phyloP scores from a whole-genome alignment of 23 tunicate species.

The Trididemnum clinides region DNA sequence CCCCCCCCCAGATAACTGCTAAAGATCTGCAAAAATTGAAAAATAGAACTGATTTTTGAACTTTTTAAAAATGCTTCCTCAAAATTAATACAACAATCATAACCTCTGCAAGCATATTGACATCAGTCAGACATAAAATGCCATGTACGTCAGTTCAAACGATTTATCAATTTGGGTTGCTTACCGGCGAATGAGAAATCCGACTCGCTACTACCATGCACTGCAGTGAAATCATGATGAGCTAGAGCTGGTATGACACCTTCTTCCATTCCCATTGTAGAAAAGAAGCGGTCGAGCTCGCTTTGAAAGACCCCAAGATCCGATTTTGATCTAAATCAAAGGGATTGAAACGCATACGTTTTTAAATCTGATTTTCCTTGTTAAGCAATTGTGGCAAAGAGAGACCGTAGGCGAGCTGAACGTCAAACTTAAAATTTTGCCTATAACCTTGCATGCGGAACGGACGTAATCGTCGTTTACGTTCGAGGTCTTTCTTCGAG shows the following conservation, averaged over 20 bases:
- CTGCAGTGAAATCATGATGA: constrained; percentile 31
- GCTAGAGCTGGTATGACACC: constrained; percentile 35
- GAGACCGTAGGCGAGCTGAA: background rate
- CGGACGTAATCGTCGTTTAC: no score
- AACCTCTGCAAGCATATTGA: no score
- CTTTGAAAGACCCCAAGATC: constrained; percentile 57
- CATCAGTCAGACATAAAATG: no score
- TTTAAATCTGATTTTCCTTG: background rate
- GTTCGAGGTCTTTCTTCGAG: no score
- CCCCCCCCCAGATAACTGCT: no score
- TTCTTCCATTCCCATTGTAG: constrained; percentile 92
- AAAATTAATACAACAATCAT: no score
- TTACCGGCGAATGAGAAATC: constrained; percentile 91
- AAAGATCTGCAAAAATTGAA: no score
- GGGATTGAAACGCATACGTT: no score
- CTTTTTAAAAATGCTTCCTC: no score
- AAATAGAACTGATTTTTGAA: no score
- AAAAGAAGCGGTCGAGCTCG: constrained; percentile 82
- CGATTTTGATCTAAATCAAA: constrained; percentile 64
- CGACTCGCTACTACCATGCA: constrained; percentile 86
- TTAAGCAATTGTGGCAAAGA: background rate
- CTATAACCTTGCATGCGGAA: background rate
- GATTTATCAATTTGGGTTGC: no score
- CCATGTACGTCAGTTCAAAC: no score
- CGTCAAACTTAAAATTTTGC: background rate